phyloP scores from a whole-genome alignment of 37 sponge, comb jelly and placozoan genomes.

The Eunapius fragilis region DNA sequence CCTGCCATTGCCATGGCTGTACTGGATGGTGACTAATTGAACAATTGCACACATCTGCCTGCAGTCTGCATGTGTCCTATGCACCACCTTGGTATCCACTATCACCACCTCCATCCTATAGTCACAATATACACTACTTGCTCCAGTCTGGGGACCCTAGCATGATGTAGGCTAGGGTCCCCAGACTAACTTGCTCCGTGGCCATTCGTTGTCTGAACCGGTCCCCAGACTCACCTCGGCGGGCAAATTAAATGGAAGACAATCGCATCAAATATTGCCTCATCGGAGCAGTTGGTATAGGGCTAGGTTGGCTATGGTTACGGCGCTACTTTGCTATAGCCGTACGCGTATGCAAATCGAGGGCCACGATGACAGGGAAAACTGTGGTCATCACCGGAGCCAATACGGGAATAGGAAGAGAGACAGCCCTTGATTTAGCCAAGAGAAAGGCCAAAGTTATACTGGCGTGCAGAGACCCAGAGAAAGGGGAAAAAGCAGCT shows the following conservation, averaged over 20 bases:
- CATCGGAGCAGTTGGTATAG: background rate
- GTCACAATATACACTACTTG: too few species aligned
- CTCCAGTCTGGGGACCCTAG: too few species aligned
- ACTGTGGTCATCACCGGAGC: constrained; percentile 86
- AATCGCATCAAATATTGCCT: background rate
- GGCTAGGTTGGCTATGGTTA: background rate
- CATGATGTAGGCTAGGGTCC: too few species aligned
- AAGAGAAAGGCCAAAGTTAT: constrained; percentile 81
- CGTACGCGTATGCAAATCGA: background rate
- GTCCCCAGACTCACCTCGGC: too few species aligned
- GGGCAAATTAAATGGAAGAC: background rate
- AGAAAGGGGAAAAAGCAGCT: constrained; percentile 66
- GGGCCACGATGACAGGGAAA: constrained; percentile 70
- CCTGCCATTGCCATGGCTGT: too few species aligned
- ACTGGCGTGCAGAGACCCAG: constrained; percentile 77
- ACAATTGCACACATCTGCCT: too few species aligned
- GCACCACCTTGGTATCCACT: too few species aligned
- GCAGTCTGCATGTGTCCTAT: too few species aligned
- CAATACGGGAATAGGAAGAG: constrained; percentile 89
- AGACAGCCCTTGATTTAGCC: constrained; percentile 85
- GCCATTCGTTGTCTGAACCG: too few species aligned
- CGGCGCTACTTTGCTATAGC: background rate
- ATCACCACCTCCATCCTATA: too few species aligned
- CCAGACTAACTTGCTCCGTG: too few species aligned
- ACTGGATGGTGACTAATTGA: too few species aligned